phyloP scores from a whole-genome alignment of 2,888 invertebrate species.

The Drosophila borborema region DNA sequence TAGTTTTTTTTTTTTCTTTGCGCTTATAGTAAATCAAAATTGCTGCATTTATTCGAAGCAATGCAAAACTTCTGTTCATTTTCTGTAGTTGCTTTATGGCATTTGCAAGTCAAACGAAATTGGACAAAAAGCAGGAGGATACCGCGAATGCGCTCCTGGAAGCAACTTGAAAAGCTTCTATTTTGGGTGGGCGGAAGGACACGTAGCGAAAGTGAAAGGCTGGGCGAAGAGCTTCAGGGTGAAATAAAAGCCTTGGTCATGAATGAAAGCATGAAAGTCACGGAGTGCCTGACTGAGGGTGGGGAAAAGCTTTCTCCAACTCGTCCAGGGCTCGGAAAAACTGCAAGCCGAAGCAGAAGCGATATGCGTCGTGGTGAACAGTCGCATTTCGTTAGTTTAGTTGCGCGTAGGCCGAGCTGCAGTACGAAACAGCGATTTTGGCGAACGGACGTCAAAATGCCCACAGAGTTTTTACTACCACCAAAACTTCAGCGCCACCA shows the following conservation, averaged over 20 bases:
- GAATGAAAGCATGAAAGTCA: conserved; percentile 57
- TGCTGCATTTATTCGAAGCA: conserved; percentile 46
- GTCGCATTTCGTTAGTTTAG: conserved; percentile 61
- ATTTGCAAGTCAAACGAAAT: conserved; percentile 17
- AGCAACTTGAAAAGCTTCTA: conserved; percentile 37
- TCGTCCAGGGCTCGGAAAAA: conserved; percentile 30
- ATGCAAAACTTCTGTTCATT: conserved; percentile 38
- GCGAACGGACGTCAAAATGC: conserved; percentile 44
- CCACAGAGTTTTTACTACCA: conserved; percentile 9
- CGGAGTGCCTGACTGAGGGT: conserved; percentile 13
- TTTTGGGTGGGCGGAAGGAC: neutral
- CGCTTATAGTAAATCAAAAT: conserved; percentile 2
- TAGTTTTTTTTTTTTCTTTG: neutral
- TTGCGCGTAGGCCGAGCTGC: conserved; percentile 66
- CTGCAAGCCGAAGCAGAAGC: conserved; percentile 47
- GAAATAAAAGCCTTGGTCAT: conserved; percentile 48
- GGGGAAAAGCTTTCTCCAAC: conserved; percentile 39
- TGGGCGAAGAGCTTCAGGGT: conserved; percentile 32
- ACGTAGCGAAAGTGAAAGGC: conserved; percentile 38
- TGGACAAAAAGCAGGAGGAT: conserved; percentile 1
- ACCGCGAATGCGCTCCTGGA: neutral
- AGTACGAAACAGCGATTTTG: conserved; percentile 40
- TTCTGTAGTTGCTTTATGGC: conserved; percentile 14
- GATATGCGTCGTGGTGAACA: conserved; percentile 21
- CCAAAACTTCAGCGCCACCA: conserved; percentile 17